These are phyloP conservation scores for Scaptomyza reducta DNA, from an alignment of 2,888 invertebrate species.

Conservation along the genomic window DNA sequence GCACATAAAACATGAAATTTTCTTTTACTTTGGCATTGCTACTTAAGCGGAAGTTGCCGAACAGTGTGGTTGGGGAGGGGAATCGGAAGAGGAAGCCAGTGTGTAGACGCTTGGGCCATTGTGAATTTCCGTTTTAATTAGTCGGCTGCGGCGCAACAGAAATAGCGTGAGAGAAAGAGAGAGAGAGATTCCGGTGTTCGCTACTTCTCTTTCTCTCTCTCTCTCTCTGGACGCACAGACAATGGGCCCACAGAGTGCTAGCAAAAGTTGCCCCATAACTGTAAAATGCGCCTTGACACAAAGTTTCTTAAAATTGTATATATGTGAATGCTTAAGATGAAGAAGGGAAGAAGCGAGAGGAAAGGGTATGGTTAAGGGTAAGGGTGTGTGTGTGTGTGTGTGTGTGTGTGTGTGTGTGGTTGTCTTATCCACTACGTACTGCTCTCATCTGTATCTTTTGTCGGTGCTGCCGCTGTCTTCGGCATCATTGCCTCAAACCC, in stretches of 20 bases:
- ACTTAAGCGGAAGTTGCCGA: conserved; percentile 65
- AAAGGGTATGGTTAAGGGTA: background rate
- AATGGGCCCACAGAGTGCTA: conserved; percentile 49
- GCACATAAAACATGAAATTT: conserved; percentile 69
- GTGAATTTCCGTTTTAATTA: conserved; percentile 80
- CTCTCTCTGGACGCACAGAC: conserved; percentile 31
- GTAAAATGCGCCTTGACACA: conserved; percentile 77
- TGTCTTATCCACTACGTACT: conserved; percentile 45
- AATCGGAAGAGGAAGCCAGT: background rate
- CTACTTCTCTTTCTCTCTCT: conserved; percentile 18
- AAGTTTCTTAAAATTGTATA: conserved; percentile 53
- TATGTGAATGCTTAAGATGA: background rate
- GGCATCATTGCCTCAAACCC: conserved; percentile 27
- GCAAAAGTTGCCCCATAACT: conserved; percentile 77
- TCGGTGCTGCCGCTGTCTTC: conserved; percentile 34
- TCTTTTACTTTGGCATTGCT: conserved; percentile 72
- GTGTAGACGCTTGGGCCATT: conserved; percentile 48
- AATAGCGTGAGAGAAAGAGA: background rate
- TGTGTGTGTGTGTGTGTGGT: too few species aligned
- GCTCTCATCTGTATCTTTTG: conserved; percentile 27
- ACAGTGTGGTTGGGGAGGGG: background rate
- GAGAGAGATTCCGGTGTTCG: too few species aligned
- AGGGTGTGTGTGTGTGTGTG: background rate
- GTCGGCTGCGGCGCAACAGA: conserved; percentile 56
- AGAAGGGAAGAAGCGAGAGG: background rate